A percentile compares a stretch with the other conserved stretches of the same genome.
phyloP scores from a whole-genome alignment of 35 echinoderm and acorn worm species.

The Holothuria glaberrima region DNA sequence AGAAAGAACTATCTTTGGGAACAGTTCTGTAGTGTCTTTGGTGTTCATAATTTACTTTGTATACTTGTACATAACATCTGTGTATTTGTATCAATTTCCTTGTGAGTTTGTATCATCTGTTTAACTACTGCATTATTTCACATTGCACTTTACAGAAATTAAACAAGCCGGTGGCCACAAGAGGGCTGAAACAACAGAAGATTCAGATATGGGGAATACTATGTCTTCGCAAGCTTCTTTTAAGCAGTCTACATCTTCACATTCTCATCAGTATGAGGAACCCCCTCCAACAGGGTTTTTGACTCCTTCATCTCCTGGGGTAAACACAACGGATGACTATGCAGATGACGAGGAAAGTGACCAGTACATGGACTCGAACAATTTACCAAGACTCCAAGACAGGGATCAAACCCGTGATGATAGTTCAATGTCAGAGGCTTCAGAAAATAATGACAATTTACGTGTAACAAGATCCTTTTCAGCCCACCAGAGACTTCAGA shows the following conservation, averaged over 20 bases:
- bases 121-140: not conserved
- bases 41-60: not conserved
- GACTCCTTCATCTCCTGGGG: constrained; percentile 12
- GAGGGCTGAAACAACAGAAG: not conserved
- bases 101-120: not conserved
- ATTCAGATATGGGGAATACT: constrained; percentile 49
- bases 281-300: not conserved
- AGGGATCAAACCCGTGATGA: constrained; percentile 16
- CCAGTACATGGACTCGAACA: constrained; percentile 60
- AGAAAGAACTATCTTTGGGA: too few species aligned
- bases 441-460: constrained; percentile 57
- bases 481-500: constrained; percentile 69
- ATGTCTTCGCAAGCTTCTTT: constrained; percentile 40
- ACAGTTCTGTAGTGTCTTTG: too few species aligned
- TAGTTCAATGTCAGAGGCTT: constrained; percentile 59
- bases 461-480: constrained; percentile 52
- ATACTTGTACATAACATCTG: too few species aligned
- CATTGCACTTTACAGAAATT: constrained; percentile 25
- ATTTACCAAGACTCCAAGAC: constrained; percentile 1
- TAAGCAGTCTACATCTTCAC: constrained; percentile 47
- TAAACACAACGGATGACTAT: constrained; percentile 44
- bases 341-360: constrained; percentile 31
- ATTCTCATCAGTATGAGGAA: constrained; percentile 62
- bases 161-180: constrained; percentile 45
- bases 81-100: not conserved